A percentile compares a stretch with the other conserved stretches of the same genome.
Evolutionary conservation across 2,888 invertebrate genomes (phyloP).

Genomic region (Clanis bilineata): DNA sequence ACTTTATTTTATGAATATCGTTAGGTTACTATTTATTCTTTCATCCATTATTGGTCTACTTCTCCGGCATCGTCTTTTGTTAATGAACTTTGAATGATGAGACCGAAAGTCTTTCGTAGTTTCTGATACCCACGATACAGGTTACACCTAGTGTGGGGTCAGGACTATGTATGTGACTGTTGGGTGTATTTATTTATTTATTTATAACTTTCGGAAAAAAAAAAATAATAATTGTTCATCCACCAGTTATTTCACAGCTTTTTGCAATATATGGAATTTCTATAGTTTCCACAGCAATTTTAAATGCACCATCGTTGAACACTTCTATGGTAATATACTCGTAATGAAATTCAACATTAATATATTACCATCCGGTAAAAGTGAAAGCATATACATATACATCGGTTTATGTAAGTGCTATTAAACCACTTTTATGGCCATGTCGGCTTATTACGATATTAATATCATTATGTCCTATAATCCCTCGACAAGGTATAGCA

Average conservation of each 20-base stretch:
- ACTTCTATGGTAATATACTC: not conserved
- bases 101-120: no score
- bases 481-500: not conserved
- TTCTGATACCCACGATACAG: no score
- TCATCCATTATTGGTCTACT: not conserved
- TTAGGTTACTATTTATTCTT: not conserved
- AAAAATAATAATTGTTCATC: not conserved
- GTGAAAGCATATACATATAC: constrained; percentile 31
- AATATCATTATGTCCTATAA: not conserved
- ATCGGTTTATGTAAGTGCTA: not conserved
- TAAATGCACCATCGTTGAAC: no score
- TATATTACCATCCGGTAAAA: constrained; percentile 20
- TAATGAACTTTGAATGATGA: no score
- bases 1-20: no score
- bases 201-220: no score
- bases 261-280: no score
- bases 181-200: no score
- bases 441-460: not conserved
- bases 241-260: not conserved
- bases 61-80: no score
- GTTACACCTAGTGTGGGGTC: no score
- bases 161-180: no score
- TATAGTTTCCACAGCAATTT: not conserved
- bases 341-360: not conserved
- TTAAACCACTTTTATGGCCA: not conserved